A percentile compares a stretch with the other conserved stretches of the same genome.
phyloP scores from a whole-genome alignment of 2,113 vertebrate genomes.

The Siniperca chuatsi region DNA sequence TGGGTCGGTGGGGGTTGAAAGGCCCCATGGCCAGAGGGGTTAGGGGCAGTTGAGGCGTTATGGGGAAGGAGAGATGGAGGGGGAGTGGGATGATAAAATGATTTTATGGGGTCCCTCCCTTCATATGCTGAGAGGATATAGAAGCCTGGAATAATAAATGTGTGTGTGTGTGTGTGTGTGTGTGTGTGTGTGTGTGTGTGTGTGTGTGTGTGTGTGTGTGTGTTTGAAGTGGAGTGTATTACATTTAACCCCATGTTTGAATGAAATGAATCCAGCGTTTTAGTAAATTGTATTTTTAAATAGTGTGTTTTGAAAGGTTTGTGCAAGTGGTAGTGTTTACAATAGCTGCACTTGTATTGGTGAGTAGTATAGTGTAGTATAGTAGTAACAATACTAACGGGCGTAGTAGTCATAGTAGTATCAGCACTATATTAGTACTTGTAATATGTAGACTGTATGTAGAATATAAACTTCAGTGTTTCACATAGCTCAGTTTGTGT shows the following conservation, averaged over 20 bases:
- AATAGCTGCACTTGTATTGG: not conserved
- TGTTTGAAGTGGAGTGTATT: constrained; percentile 16
- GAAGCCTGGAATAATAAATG: constrained; percentile 3
- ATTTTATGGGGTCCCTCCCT: constrained; percentile 56
- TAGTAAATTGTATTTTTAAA: constrained; percentile 28
- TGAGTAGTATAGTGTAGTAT: not conserved
- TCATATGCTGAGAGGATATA: constrained; percentile 53
- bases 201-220: constrained; percentile 33
- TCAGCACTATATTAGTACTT: not conserved
- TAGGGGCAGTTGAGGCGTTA: constrained; percentile 55
- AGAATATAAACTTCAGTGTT: too few relatives aligned
- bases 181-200: constrained; percentile 29
- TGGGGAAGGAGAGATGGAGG: not conserved
- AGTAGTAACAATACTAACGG: not conserved
- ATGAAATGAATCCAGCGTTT: constrained; percentile 29
- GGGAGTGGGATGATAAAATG: constrained; percentile 47
- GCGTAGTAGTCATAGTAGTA: not conserved
- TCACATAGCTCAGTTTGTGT: too few relatives aligned
- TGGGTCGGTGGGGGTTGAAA: constrained; percentile 32
- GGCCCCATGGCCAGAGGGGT: constrained; percentile 73
- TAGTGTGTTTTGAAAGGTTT: not conserved
- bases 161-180: constrained; percentile 43
- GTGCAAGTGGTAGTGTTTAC: not conserved
- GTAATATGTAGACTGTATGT: not conserved
- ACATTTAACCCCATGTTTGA: constrained; percentile 9